Evolutionary conservation across 2,888 invertebrate genomes (phyloP), one percentile per base, ranked within the genome.

Genomic region (Hydroisotoma schaefferi): DNA sequence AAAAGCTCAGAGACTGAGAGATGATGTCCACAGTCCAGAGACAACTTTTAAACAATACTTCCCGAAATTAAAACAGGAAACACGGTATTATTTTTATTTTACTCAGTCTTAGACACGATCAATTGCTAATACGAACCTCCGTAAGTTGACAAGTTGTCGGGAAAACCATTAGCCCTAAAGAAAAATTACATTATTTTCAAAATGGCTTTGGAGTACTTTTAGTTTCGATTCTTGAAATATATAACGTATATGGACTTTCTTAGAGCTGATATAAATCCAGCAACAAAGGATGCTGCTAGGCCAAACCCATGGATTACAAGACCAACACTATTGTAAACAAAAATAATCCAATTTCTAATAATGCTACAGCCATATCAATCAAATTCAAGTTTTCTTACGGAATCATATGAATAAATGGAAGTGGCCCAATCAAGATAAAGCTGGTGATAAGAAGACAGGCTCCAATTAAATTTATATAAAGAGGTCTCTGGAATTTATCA

Each of bases 1-100:
- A 76, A 89, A 90, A 0, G 90, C 89, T 0, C 94, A 94, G 10
- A 93, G 79, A 0, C 93, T 91, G 74, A 93, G 91, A 0, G 88
- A 85, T 1, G 91, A 90, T 1, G 92, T 91, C 87, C 92, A 94
- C 73, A 94, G 81, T 0, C 91, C 94, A 1, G 92, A 91, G 12
- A 93, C 87, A 40, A 93, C 79, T 0, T n/a, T n/a, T n/a, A n/a
- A n/a, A n/a, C n/a, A n/a, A n/a, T n/a, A n/a, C n/a, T n/a, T n/a
- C n/a, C n/a, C n/a, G n/a, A n/a, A n/a, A n/a, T n/a, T n/a, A n/a
- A n/a, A n/a, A n/a, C n/a, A n/a, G n/a, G n/a, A n/a, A n/a, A n/a
- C n/a, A n/a, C n/a, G n/a, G n/a, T n/a, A n/a, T n/a, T n/a, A n/a
- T n/a, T n/a, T n/a, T n/a, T n/a, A n/a, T n/a, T n/a, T n/a, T n/a